Evolutionary conservation across 2,113 vertebrate species (phyloP).

Genomic region (Hippocampus comes): DNA sequence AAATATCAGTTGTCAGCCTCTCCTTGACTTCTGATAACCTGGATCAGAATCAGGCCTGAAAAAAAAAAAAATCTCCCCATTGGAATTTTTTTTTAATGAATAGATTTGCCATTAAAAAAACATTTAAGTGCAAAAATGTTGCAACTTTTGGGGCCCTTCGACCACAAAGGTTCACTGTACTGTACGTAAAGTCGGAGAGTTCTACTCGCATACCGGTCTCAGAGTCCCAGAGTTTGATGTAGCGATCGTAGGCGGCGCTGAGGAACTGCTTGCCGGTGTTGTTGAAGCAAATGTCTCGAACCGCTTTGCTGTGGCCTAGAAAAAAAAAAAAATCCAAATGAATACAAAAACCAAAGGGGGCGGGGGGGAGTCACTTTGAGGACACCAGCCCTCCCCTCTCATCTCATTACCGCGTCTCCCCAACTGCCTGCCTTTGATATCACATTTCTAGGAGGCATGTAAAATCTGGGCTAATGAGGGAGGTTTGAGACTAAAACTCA

Average conservation of each 20-base stretch:
- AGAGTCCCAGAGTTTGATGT: constrained; percentile 97
- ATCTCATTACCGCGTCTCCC: constrained; percentile 7
- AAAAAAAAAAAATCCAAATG: constrained; percentile 33
- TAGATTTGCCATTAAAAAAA: too few relatives aligned
- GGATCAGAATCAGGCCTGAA: too few relatives aligned
- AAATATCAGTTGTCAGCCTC: background rate
- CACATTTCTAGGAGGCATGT: constrained; percentile 23
- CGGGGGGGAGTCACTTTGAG: background rate
- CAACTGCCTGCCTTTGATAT: constrained; percentile 14
- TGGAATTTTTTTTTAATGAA: too few relatives aligned
- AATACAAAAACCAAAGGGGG: constrained; percentile 9
- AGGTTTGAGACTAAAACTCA: constrained; percentile 11
- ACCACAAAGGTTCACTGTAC: too few relatives aligned
- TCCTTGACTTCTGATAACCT: too few relatives aligned
- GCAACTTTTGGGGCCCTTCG: too few relatives aligned
- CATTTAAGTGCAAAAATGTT: too few relatives aligned
- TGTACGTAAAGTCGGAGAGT: background rate
- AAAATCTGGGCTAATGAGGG: constrained; percentile 19
- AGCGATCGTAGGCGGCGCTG: constrained; percentile 93
- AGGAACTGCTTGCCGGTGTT: constrained; percentile 89
- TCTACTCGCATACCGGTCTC: constrained; percentile 82
- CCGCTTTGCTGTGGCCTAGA: constrained; percentile 93
- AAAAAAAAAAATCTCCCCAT: too few relatives aligned
- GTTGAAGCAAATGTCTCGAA: constrained; percentile 95
- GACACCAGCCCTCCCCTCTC: background rate